Conservation (phyloP, 2,888 invertebrate genomes). For the Melangyna quadrimaculata region DNA sequence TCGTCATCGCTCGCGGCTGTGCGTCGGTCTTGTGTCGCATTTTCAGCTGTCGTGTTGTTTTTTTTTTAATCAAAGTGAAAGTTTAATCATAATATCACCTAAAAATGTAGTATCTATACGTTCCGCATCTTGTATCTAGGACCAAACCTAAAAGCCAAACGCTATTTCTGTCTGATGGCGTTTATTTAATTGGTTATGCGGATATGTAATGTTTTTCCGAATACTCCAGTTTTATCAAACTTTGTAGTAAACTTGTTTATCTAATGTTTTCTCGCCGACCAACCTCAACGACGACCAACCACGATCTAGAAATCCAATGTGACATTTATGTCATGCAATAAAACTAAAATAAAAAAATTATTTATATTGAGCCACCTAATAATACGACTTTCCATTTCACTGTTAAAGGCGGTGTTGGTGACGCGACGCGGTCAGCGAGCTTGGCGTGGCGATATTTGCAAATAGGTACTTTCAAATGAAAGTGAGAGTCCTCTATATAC, state of each 20-base stretch:
- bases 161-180: not conserved
- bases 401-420: not conserved
- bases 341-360: constrained; percentile 5
- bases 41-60: not conserved
- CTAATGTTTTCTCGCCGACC: not conserved
- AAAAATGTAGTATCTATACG: constrained; percentile 13
- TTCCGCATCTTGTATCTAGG: constrained; percentile 41
- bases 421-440: too few relatives aligned
- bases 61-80: constrained; percentile 14
- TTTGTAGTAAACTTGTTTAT: not conserved
- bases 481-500: constrained; percentile 52
- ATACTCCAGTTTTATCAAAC: constrained; percentile 7
- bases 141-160: constrained; percentile 39
- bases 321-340: constrained; percentile 26
- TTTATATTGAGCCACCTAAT: not conserved
- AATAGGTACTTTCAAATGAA: constrained; percentile 51
- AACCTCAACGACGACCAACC: not conserved
- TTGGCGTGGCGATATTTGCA: not conserved
- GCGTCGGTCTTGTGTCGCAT: not conserved
- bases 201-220: constrained; percentile 17
- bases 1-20: too few relatives aligned
- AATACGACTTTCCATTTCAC: constrained; percentile 30
- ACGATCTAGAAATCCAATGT: constrained; percentile 9
- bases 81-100: constrained; percentile 16
- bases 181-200: constrained; percentile 11